A percentile compares a stretch with the other conserved stretches of the same genome.
phyloP scores from a whole-genome alignment of 2,888 invertebrate species.

The Morpho achilles region DNA sequence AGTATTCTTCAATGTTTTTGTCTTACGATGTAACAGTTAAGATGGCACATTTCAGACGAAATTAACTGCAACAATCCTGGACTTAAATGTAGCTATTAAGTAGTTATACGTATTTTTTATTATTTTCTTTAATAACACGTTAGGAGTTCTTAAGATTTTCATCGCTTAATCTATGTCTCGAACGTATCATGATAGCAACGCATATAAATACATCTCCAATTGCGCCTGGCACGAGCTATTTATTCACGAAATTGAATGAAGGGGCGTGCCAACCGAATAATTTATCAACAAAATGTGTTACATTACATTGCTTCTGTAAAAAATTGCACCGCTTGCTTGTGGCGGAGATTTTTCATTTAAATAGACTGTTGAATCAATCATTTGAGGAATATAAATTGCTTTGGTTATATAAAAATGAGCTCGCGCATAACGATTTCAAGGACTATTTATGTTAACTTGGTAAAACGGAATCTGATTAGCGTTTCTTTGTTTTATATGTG shows the following conservation, averaged over 20 bases:
- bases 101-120: no score
- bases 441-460: no score
- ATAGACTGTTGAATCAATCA: constrained; percentile 31
- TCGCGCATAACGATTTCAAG: constrained; percentile 1
- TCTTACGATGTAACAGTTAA: no score
- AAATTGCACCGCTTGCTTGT: constrained; percentile 32
- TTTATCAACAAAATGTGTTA: constrained; percentile 38
- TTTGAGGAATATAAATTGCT: constrained; percentile 18
- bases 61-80: no score
- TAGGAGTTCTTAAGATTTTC: no score
- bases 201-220: constrained; percentile 33
- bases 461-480: no score
- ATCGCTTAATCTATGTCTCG: neutral
- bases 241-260: constrained; percentile 37
- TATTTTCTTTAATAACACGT: no score
- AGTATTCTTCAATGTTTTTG: no score
- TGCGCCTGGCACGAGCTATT: constrained; percentile 34
- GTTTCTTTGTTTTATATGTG: no score
- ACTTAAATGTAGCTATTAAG: no score
- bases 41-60: no score
- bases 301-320: constrained; percentile 35
- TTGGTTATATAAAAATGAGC: constrained; percentile 3
- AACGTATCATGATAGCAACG: neutral
- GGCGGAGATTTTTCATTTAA: constrained; percentile 28
- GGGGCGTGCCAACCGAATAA: constrained; percentile 35